Percentiles rank a stretch among this genome's conserved stretches.
Conservation (phyloP, 2,797 vertebrate species). For the Anabacerthia variegaticeps region DNA sequence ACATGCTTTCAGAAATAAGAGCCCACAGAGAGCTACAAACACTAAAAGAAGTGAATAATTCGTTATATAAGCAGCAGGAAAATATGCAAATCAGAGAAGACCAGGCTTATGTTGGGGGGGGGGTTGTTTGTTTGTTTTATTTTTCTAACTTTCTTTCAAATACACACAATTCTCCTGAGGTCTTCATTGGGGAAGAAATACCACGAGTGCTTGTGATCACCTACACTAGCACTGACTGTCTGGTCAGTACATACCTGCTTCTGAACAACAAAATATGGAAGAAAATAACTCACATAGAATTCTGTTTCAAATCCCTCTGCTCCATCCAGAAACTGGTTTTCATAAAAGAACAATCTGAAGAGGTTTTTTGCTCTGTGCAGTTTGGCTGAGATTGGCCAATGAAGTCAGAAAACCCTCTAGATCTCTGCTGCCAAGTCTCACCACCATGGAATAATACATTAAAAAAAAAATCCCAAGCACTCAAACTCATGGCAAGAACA, state of each 20-base stretch:
- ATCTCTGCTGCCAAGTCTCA: neutral
- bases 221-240: neutral
- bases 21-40: neutral
- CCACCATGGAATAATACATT: accelerated
- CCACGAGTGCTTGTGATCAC: neutral
- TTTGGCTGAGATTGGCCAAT: accelerated
- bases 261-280: neutral
- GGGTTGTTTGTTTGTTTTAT: neutral
- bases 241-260: neutral
- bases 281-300: neutral
- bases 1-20: neutral
- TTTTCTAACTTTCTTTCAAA: neutral
- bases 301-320: neutral
- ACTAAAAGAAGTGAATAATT: neutral
- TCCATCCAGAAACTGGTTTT: neutral
- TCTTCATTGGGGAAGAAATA: neutral
- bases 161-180: neutral
- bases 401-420: neutral
- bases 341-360: neutral
- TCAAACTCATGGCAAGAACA: neutral
- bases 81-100: neutral
- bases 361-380: neutral
- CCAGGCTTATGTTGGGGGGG: neutral
- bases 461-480: neutral
- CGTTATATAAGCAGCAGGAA: neutral